Evolutionary conservation across 2,797 vertebrate species (phyloP).

Genomic region (Dendrocincla fuliginosa): DNA sequence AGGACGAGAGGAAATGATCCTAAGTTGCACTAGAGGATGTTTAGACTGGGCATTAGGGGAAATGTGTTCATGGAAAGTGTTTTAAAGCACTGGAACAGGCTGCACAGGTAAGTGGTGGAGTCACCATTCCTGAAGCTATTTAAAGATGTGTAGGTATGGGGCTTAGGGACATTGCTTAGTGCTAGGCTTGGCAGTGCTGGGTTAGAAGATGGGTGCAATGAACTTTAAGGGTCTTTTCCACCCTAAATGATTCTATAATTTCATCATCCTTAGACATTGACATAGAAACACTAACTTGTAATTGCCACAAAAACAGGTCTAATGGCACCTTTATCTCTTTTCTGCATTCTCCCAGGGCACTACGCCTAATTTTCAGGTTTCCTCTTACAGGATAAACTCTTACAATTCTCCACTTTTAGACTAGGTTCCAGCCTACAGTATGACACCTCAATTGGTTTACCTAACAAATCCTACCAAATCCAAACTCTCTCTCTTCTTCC

Average conservation of each 20-base stretch:
- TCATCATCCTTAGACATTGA: neutral
- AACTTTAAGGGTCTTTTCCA: neutral
- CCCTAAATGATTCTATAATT: neutral
- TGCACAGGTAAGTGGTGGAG: neutral
- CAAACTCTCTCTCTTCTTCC: neutral
- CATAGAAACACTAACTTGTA: neutral
- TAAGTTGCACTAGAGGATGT: neutral
- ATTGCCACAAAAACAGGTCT: neutral
- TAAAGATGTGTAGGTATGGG: neutral
- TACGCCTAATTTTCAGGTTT: neutral
- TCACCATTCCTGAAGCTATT: neutral
- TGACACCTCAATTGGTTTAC: neutral
- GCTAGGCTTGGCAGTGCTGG: neutral
- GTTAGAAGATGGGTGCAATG: neutral
- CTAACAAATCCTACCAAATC: constrained; percentile 6
- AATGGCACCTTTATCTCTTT: neutral
- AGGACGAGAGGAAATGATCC: neutral
- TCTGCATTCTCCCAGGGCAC: neutral
- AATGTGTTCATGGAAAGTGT: neutral
- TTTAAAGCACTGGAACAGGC: neutral
- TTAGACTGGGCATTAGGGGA: neutral
- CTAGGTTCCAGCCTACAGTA: neutral
- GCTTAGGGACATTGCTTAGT: neutral
- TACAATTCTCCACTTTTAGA: neutral
- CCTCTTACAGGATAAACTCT: neutral